Evolutionary conservation across 2,797 vertebrate genomes (phyloP), one percentile per base, ranked within the genome.

Genomic region (Phoeniculus purpureus): DNA sequence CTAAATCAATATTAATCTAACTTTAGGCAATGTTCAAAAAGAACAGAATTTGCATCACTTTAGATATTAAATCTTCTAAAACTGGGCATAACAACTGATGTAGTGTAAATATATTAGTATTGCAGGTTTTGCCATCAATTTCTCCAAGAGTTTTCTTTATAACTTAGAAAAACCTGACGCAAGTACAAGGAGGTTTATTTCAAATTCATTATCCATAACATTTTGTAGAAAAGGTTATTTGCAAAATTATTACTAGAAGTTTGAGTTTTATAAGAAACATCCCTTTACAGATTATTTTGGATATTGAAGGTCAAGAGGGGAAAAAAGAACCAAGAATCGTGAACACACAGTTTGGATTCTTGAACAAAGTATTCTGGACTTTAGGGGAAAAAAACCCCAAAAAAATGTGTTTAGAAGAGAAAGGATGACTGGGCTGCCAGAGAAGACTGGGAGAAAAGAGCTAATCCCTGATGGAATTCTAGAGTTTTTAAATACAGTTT

Each of bases 181-280:
- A 64, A 71, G 3, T 52, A 32, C 34, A 37, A 1, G 9, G 13
- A 59, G 2, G 32, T 59, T 78, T 59, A 4, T 6, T 78, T 78
- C 21, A 1, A 78, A 13, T 25, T 61, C 85, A 74, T 83, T 18
- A 72, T 61, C 7, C 7, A 61, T 71, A 74, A 67, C 55, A 29
- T 7, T 5, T 31, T 5, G 14, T 7, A 8, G 22, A 32, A 52
- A 40, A 40, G 1, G 14, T 3, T 1, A 14, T 2, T 19, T 23
- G 2, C 0, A 32, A 54, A 47, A 29, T 62, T 60, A 66, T 4
- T 32, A 23, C 62, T 79, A 45, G 45, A 78, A 75, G 18, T 27
- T 7, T 26, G 4, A 59, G 68, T 87, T 75, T 72, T 11, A 61
- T 5, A 58, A 65, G 23, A 90, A 77, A 4, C 1, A 37, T 14